Evolutionary conservation across 1,140 invertebrate genomes (phyloP).

Genomic region (Ericerus pela): DNA sequence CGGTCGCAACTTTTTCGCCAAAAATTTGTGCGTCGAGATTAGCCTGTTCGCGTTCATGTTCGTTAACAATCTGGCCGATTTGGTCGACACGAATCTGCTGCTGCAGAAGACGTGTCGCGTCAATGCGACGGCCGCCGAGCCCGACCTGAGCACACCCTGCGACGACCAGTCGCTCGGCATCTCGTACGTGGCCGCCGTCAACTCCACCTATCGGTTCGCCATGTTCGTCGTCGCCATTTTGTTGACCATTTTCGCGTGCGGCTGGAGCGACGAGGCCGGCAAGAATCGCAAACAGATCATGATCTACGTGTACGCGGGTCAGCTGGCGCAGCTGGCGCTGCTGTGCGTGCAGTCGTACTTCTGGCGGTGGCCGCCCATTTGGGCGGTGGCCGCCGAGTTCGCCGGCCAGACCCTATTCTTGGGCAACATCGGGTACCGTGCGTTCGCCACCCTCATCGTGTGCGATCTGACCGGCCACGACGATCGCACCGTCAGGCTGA

Average conservation of each 20-base stretch:
- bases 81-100: background rate
- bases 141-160: background rate
- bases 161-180: background rate
- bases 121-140: background rate
- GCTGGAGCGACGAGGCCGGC: conserved; percentile 24
- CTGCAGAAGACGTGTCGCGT: background rate
- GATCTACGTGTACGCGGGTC: conserved; percentile 28
- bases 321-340: conserved; percentile 15
- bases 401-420: no score
- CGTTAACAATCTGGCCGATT: background rate
- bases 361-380: conserved; percentile 18
- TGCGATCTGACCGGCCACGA: no score
- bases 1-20: no score
- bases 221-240: conserved; percentile 19
- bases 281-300: conserved; percentile 32
- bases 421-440: no score
- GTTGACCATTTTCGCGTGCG: conserved; percentile 24
- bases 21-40: no score
- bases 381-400: no score
- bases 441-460: no score
- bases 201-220: background rate
- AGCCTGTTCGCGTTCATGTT: background rate
- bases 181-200: background rate
- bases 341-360: conserved; percentile 17
- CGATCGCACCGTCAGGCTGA: no score